Base-by-base conservation (phyloP, 1,140 invertebrate species). In the Aphidius gifuensis region DNA sequence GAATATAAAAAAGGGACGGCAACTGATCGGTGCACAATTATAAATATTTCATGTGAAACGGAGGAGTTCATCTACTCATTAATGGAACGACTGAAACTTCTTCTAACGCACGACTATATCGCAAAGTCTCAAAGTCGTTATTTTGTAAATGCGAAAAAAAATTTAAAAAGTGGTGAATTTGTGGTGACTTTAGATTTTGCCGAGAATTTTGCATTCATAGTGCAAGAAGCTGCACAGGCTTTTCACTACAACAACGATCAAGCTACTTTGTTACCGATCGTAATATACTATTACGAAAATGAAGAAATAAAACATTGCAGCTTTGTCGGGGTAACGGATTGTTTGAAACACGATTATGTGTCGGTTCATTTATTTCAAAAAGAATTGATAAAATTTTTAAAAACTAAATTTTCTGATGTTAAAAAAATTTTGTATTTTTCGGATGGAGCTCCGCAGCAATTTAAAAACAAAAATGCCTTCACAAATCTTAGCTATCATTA, bases 181-280 rank as follows among this genome's bases (percentile, higher is more conserved):
- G 45, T 68, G 16, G 58, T 64, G 5, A 9, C 64, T 39, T 64
- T 67, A 21, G 72, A 76, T 65, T 76, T 75, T 67, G 68, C 71
- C 44, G 67, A 77, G 68, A 76, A 76, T 61, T 77, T 67, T 66
- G 59, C 68, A 38, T 75, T 71, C 55, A 58, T 71, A 1, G 56
- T 72, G 32, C 71, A 76, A 62, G 65, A 76, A 65, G 70, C 66
- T 50, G 66, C 68, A 21, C 69, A 77, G 63, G 58, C 65, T 21
- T 70, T 54, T 57, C 69, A 75, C 60, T 77, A 67, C 60, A 65
- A 60, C 32, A 75, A 72, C 56, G 44, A 58, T 11, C 71, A 74
- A 61, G 57, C 59, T 11, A 75, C 71, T n/a, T 21, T 75, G 9
- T 65, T 72, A 64, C 66, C 68, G 9, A 65, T 73, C 51, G 62